phyloP scores from a whole-genome alignment of 2,113 vertebrate species.

The Pithys albifrons region DNA sequence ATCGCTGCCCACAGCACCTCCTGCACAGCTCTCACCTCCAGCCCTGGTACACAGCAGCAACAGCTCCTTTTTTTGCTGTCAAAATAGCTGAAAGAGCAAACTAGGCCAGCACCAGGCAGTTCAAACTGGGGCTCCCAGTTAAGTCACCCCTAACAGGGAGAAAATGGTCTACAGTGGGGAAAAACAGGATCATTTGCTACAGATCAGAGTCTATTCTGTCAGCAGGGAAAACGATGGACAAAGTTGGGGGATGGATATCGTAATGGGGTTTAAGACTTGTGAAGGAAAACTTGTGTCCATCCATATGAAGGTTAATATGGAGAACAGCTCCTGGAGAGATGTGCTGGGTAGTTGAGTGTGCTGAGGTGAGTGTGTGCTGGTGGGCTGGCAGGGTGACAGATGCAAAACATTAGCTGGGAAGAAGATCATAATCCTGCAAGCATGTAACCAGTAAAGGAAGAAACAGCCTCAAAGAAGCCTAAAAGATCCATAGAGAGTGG shows the following conservation, averaged over 20 bases:
- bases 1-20: accelerated
- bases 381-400: neutral
- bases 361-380: neutral
- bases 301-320: neutral
- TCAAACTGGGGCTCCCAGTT: neutral
- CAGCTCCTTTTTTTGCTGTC: neutral
- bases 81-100: neutral
- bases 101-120: neutral
- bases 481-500: neutral
- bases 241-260: accelerated
- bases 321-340: neutral
- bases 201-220: neutral
- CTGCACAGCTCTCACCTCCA: neutral
- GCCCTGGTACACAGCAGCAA: neutral
- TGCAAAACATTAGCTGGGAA: neutral
- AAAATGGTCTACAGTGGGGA: neutral
- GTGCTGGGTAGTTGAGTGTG: accelerated
- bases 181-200: neutral
- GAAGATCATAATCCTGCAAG: neutral
- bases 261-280: neutral
- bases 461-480: neutral
- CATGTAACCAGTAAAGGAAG: neutral
- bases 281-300: neutral
- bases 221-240: neutral
- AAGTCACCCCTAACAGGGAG: neutral